Evolutionary conservation across 2,888 invertebrate genomes (phyloP).

Genomic region (Phalera bucephala): DNA sequence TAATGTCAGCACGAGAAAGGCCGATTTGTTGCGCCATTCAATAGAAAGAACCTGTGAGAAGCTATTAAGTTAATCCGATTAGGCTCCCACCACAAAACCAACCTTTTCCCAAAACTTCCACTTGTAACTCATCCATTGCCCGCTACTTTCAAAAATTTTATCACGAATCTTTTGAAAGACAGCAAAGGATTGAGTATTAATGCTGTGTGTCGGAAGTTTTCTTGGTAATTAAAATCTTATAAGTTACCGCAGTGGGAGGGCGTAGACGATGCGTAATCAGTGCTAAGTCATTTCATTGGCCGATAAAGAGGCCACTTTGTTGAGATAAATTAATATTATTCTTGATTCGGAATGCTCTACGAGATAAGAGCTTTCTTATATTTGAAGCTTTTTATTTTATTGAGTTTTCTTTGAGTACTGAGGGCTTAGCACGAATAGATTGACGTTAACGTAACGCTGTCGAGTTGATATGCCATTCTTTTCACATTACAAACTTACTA

Average conservation of each 20-base stretch:
- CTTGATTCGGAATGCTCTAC: conserved; percentile 30
- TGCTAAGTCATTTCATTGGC: conserved; percentile 59
- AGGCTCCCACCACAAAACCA: conserved; percentile 13
- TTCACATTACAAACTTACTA: too few species aligned
- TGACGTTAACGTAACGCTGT: too few species aligned
- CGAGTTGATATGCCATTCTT: too few species aligned
- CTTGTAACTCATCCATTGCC: conserved; percentile 6
- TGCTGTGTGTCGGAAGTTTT: background rate
- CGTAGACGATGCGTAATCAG: conserved; percentile 53
- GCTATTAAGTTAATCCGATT: conserved; percentile 66
- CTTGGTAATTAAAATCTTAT: conserved; percentile 18
- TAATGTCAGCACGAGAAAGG: conserved; percentile 46
- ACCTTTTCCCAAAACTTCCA: too few species aligned
- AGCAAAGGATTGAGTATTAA: conserved; percentile 1
- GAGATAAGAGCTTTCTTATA: conserved; percentile 26
- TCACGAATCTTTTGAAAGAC: too few species aligned
- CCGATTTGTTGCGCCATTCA: conserved; percentile 65
- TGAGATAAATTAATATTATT: conserved; percentile 61
- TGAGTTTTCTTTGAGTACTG: too few species aligned
- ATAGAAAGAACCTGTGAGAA: conserved; percentile 63
- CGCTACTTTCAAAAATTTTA: background rate
- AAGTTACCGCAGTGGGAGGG: conserved; percentile 13
- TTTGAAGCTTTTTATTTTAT: conserved; percentile 4
- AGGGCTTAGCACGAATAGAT: too few species aligned
- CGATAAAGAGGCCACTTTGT: conserved; percentile 56